phyloP scores from a whole-genome alignment of 2,113 vertebrate species.

The Osmerus mordax region DNA sequence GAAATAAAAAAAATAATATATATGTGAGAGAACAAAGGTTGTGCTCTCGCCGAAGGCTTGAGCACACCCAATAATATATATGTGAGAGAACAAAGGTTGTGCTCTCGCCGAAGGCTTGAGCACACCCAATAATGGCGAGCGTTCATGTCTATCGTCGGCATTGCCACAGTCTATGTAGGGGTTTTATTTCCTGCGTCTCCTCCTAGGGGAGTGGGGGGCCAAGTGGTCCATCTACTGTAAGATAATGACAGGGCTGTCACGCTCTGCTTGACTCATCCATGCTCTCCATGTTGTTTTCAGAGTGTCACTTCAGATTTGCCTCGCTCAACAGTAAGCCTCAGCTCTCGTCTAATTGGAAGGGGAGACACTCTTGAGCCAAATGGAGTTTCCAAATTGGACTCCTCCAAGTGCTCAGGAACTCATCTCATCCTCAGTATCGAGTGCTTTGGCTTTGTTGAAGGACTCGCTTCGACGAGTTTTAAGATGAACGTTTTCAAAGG shows the following conservation, averaged over 20 bases:
- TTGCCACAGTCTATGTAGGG: too few relatives aligned
- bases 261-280: conserved; percentile 52
- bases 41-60: too few relatives aligned
- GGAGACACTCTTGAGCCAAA: conserved; percentile 35
- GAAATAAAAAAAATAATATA: too few relatives aligned
- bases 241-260: conserved; percentile 54
- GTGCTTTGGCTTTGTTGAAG: conserved; percentile 26
- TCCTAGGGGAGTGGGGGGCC: too few relatives aligned
- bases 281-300: conserved; percentile 53
- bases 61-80: too few relatives aligned
- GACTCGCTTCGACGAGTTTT: neutral
- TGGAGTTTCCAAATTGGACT: conserved; percentile 27
- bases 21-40: too few relatives aligned
- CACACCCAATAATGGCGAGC: too few relatives aligned
- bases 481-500: too few relatives aligned
- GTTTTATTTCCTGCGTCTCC: too few relatives aligned
- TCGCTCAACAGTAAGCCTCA: conserved; percentile 52
- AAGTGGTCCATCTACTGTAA: conserved; percentile 1
- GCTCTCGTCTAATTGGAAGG: conserved; percentile 54
- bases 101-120: too few relatives aligned
- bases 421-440: conserved; percentile 40
- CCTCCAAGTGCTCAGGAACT: conserved; percentile 44
- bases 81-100: too few relatives aligned
- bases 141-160: too few relatives aligned
- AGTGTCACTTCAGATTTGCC: conserved; percentile 59